Evolutionary conservation across 2,113 vertebrate genomes (phyloP).

Genomic region (Australoheros scitulus): DNA sequence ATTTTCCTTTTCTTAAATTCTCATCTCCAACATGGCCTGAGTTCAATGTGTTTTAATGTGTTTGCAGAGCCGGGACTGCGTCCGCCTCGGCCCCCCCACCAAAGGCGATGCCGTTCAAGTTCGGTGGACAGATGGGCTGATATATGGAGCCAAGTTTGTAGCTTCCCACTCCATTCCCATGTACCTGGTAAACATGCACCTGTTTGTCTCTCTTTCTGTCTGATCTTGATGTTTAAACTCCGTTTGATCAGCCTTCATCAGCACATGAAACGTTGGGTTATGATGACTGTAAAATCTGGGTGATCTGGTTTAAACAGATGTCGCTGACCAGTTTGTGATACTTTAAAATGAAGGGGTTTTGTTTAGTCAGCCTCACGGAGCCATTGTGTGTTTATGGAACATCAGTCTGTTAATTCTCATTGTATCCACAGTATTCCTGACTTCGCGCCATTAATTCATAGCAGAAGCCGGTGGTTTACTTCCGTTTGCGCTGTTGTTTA

Average conservation of each 20-base stretch:
- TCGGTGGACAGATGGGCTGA: constrained; percentile 94
- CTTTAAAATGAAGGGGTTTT: neutral
- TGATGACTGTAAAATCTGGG: neutral
- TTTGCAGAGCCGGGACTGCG: constrained; percentile 90
- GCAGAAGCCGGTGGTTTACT: no score
- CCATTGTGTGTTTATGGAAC: neutral
- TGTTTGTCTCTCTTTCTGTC: neutral
- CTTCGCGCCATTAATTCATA: no score
- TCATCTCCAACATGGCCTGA: neutral
- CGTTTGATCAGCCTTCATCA: neutral
- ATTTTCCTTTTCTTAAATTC: neutral
- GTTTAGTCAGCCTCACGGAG: neutral
- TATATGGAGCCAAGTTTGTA: constrained; percentile 96
- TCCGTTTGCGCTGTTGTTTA: no score
- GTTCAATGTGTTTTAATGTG: neutral
- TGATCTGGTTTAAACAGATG: neutral
- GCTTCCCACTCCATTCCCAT: constrained; percentile 94
- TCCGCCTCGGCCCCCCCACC: constrained; percentile 87
- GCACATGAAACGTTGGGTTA: neutral
- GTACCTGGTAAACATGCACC: constrained; percentile 87
- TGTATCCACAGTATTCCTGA: no score
- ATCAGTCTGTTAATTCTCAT: neutral
- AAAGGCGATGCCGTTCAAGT: constrained; percentile 92
- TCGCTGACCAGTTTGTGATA: neutral
- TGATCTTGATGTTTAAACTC: neutral